These are phyloP conservation scores for Megamerina dolium DNA, from an alignment of 2,888 invertebrate species.

Conservation along the genomic window DNA sequence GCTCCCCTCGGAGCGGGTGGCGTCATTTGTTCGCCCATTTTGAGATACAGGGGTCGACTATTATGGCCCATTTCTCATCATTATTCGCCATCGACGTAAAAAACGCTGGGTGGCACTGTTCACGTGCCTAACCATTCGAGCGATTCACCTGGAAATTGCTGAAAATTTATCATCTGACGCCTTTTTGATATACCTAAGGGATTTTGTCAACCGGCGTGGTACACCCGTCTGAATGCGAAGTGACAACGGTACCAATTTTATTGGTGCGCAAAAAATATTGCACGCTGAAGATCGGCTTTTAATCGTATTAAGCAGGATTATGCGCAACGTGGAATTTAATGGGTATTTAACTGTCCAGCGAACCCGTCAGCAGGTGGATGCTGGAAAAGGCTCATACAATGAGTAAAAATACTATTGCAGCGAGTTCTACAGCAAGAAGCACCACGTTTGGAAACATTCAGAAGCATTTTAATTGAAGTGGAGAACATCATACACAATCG, in stretches of 20 bases:
- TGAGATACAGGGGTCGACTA: constrained; percentile 23
- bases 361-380: constrained; percentile 26
- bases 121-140: constrained; percentile 6
- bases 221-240: no score
- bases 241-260: no score
- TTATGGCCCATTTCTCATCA: constrained; percentile 18
- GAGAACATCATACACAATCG: constrained; percentile 17
- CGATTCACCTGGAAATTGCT: constrained; percentile 5
- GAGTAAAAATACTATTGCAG: constrained; percentile 10
- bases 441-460: constrained; percentile 16
- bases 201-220: constrained; percentile 1
- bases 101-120: constrained; percentile 20
- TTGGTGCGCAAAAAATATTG: no score
- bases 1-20: constrained; percentile 17
- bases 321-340: no score
- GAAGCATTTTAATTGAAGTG: constrained; percentile 16
- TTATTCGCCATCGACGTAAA: constrained; percentile 18
- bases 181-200: neutral
- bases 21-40: constrained; percentile 19
- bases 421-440: constrained; percentile 10
- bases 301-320: no score
- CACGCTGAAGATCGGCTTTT: no score
- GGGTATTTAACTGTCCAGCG: no score
- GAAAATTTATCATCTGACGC: constrained; percentile 3
- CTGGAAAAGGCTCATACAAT: constrained; percentile 20